phyloP scores from a whole-genome alignment of 2,888 invertebrate genomes.

The Lamproptera curius region DNA sequence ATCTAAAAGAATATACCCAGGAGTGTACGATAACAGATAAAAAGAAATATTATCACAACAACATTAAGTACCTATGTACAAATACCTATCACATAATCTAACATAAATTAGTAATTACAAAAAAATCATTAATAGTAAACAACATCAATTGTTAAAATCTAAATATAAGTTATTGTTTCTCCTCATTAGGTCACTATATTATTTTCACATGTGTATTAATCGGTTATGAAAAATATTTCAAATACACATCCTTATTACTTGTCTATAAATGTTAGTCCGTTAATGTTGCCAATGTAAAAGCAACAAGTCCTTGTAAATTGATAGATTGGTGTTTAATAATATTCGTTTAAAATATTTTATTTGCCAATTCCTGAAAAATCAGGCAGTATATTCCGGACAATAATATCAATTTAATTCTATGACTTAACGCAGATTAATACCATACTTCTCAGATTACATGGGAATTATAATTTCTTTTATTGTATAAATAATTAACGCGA shows the following conservation, averaged over 20 bases:
- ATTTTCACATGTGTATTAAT: slow-evolving; percentile 1
- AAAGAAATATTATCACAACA: slow-evolving; percentile 45
- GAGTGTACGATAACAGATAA: slow-evolving; percentile 22
- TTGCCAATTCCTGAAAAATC: too few species aligned
- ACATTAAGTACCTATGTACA: slow-evolving; percentile 34
- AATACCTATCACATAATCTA: slow-evolving; percentile 18
- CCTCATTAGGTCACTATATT: slow-evolving; percentile 17
- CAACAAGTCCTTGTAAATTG: too few species aligned
- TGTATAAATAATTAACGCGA: too few species aligned
- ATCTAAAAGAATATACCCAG: slow-evolving; percentile 3
- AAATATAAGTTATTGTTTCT: slow-evolving; percentile 12
- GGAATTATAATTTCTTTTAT: too few species aligned
- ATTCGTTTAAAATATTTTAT: too few species aligned
- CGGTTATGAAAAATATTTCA: background rate
- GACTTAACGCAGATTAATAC: too few species aligned
- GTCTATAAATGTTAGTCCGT: background rate
- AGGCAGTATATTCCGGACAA: too few species aligned
- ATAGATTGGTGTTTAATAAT: too few species aligned
- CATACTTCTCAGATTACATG: too few species aligned
- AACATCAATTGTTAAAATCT: slow-evolving; percentile 13
- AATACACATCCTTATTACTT: background rate
- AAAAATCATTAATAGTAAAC: slow-evolving; percentile 4
- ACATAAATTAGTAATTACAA: slow-evolving; percentile 22
- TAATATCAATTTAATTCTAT: too few species aligned
- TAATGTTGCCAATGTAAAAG: background rate